Evolutionary conservation across 2,888 invertebrate species (phyloP), one percentile per base, ranked within the genome.

Genomic region (Hyles lineata): DNA sequence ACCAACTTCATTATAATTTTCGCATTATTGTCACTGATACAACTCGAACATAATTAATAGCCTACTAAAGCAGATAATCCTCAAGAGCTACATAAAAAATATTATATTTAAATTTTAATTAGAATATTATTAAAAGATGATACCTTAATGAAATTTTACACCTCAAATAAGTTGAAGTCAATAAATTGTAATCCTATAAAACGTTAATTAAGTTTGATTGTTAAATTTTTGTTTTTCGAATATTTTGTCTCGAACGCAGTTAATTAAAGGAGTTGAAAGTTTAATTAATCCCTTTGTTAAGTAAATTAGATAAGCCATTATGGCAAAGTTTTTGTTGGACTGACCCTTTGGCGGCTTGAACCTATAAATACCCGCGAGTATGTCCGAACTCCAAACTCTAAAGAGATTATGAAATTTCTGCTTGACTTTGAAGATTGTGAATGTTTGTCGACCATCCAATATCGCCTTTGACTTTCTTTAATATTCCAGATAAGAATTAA

Each of bases 251-350:
- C 81, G 77, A 83, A 82, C 83, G 80, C 81, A 83, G 82, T 87
- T 86, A 87, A 87, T 89, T 87, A 89, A 87, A 76, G 82, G 87
- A 83, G 88, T 88, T 78, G 79, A 82, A 43, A 86, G 89, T 87
- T 89, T 87, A 89, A 90, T 89, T 88, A 90, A 90, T 86, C 87
- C 87, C 83, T 88, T 90, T 87, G 87, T 89, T 85, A 80, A 83
- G 79, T 85, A 83, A 87, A 89, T 89, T 83, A 86, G 86, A 89
- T 88, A 89, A 88, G 85, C 84, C 82, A 81, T 85, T 83, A 85
- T 82, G 83, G 81, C 75, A 79, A 90, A 89, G 86, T 89, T 88
- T 87, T 81, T 80, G 82, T 82, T 71, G 78, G 77, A 80, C 83
- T 87, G 86, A 86, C 83, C 87, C 86, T 85, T 87, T 85, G 80